Evolutionary conservation across 2,888 invertebrate genomes (phyloP).

Genomic region (Dioctria linearis): DNA sequence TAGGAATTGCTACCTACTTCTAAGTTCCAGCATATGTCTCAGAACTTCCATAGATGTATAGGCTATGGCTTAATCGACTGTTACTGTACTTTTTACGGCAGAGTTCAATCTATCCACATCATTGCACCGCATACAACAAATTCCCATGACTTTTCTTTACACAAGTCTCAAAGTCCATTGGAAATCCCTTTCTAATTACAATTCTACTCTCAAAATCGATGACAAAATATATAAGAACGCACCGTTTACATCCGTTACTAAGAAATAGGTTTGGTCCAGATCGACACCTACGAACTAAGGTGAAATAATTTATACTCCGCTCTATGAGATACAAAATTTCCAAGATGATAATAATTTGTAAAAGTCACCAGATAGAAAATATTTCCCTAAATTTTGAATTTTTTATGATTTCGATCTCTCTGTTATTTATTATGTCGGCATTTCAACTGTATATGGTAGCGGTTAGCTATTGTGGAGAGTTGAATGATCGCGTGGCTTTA

Average conservation of each 20-base stretch:
- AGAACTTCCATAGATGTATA: too few relatives aligned
- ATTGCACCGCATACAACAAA: too few relatives aligned
- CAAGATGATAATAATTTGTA: background rate
- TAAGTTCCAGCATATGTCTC: too few relatives aligned
- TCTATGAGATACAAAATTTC: too few relatives aligned
- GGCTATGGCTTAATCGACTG: too few relatives aligned
- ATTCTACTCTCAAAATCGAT: background rate
- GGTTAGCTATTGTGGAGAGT: background rate
- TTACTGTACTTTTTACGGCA: too few relatives aligned
- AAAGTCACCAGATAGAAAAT: background rate
- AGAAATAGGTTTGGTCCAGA: background rate
- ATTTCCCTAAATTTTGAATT: background rate
- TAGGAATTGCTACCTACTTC: too few relatives aligned
- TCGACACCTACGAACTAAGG: background rate
- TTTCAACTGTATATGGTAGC: background rate
- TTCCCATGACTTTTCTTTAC: too few relatives aligned
- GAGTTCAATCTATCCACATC: too few relatives aligned
- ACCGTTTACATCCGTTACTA: background rate
- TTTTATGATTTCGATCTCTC: background rate
- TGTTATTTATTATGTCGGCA: background rate
- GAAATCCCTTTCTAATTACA: background rate
- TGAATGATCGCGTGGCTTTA: conserved; percentile 2
- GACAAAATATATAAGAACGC: too few relatives aligned
- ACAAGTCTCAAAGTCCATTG: too few relatives aligned
- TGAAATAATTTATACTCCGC: too few relatives aligned